Percentiles rank a stretch among this genome's conserved stretches.
phyloP scores from a whole-genome alignment of 2,888 invertebrate species.

The Tipula unca region DNA sequence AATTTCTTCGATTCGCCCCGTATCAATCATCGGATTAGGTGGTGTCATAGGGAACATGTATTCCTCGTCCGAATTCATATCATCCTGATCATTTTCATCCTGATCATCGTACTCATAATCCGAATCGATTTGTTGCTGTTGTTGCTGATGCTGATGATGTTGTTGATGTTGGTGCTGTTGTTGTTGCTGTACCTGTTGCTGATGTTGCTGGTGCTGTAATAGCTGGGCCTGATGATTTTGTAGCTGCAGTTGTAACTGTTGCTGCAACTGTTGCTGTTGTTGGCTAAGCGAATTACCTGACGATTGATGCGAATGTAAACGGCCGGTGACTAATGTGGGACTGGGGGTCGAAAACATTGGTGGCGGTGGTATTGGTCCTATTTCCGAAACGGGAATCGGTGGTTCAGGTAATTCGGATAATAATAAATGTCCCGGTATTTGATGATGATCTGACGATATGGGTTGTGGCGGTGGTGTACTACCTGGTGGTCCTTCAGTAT shows the following conservation, averaged over 20 bases:
- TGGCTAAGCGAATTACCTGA: conserved; percentile 19
- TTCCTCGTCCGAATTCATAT: conserved; percentile 57
- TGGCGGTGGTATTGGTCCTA: conserved; percentile 88
- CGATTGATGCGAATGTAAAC: conserved; percentile 36
- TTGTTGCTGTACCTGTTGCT: conserved; percentile 28
- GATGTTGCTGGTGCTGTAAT: conserved; percentile 34
- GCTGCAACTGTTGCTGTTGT: conserved; percentile 33
- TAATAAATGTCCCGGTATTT: conserved; percentile 51
- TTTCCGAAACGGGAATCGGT: conserved; percentile 84
- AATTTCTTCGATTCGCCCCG: conserved; percentile 80
- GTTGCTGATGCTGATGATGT: conserved; percentile 36
- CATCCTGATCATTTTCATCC: conserved; percentile 51
- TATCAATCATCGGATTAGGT: conserved; percentile 64
- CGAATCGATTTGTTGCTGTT: conserved; percentile 24
- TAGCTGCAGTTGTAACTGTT: conserved; percentile 30
- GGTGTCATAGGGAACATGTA: conserved; percentile 50
- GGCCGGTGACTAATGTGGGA: conserved; percentile 54
- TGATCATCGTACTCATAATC: conserved; percentile 58
- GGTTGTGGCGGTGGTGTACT: conserved; percentile 39
- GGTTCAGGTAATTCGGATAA: conserved; percentile 85
- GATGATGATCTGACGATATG: conserved; percentile 32
- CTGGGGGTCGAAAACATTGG: conserved; percentile 92
- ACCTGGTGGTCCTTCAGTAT: conserved; percentile 47
- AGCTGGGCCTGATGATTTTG: conserved; percentile 22
- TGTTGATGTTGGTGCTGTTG: conserved; percentile 18